Evolutionary conservation across 2,888 invertebrate species (phyloP), one percentile per base, ranked within the genome.

Genomic region (Prenolepis imparis): DNA sequence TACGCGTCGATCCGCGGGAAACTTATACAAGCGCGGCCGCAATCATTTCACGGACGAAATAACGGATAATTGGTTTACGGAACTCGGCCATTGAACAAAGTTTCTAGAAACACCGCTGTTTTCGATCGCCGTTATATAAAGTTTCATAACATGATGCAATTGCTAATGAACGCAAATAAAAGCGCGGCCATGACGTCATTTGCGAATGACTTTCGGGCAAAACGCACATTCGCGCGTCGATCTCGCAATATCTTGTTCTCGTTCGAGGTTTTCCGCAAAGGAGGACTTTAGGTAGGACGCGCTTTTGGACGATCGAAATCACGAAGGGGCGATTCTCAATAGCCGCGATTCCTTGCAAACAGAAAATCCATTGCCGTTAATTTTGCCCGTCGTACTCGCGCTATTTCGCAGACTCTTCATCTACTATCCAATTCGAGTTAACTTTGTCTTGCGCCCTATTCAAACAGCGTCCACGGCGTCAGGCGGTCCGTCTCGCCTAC

Each of bases 21-120:
- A 72, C 70, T 78, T 57, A 41, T 41, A 44, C 72, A 15, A 15
- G 57, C 41, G 41, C 57, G 59, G 59, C 70, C 59, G 78, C 59
- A 70, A 72, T 80, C 78, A 80, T 80, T 80, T 61, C 70, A 59
- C 44, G 78, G 70, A 61, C 36, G 78, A 80, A 80, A 80, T 80
- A 61, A 72, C 78, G 72, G 61, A 44, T 80, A 72, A 80, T 80
- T 80, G 78, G 36, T 80, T 80, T 80, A 59, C 78, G 59, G 59
- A 80, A 80, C 78, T 80, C 78, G 59, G n/a, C 44, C 59, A 72
- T 80, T 80, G 78, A 80, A 61, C 41, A 77, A 72, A 72, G 72
- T 48, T 61, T 59, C 59, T 15, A 36, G 59, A 44, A 80, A 55
- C 55, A 44, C 32, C 5, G 55, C 66, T 36, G 39, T 55, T 77